A percentile compares a stretch with the other conserved stretches of the same genome.
These are phyloP conservation scores for Columba janthina DNA, from an alignment of 2,113 vertebrate genomes.

Conservation along the genomic window DNA sequence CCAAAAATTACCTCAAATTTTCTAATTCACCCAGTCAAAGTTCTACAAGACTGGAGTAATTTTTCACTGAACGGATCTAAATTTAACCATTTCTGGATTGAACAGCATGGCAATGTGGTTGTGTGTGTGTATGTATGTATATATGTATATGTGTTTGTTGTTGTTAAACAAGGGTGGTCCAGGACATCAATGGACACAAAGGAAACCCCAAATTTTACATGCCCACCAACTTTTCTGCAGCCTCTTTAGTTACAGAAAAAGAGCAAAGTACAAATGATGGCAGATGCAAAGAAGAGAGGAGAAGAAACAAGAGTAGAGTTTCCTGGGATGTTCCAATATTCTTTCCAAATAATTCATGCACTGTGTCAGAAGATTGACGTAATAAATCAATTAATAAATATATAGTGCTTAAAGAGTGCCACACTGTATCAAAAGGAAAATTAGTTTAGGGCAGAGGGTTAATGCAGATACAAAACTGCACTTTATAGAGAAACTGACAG, in stretches of 20 bases:
- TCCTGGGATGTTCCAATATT: not conserved
- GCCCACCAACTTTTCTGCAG: not conserved
- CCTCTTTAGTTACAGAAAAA: not conserved
- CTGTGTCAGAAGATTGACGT: not conserved
- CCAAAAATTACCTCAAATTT: not conserved
- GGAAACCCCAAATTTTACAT: not conserved
- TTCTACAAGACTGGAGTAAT: not conserved
- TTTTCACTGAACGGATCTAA: not conserved
- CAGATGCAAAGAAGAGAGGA: not conserved
- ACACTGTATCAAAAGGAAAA: not conserved
- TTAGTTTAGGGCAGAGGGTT: not conserved
- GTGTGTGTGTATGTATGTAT: too few relatives aligned
- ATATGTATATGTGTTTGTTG: too few relatives aligned
- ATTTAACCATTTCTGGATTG: not conserved
- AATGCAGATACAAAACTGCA: not conserved
- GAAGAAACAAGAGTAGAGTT: accelerated
- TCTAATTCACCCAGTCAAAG: not conserved
- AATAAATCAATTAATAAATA: not conserved
- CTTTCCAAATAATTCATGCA: not conserved
- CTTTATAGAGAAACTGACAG: not conserved
- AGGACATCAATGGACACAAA: not conserved
- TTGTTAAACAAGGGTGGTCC: not conserved
- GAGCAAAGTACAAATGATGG: not conserved
- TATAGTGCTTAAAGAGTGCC: not conserved
- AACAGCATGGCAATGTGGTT: not conserved